Evolutionary conservation across 2,888 invertebrate species (phyloP).

Genomic region (Salpingus planirostris): DNA sequence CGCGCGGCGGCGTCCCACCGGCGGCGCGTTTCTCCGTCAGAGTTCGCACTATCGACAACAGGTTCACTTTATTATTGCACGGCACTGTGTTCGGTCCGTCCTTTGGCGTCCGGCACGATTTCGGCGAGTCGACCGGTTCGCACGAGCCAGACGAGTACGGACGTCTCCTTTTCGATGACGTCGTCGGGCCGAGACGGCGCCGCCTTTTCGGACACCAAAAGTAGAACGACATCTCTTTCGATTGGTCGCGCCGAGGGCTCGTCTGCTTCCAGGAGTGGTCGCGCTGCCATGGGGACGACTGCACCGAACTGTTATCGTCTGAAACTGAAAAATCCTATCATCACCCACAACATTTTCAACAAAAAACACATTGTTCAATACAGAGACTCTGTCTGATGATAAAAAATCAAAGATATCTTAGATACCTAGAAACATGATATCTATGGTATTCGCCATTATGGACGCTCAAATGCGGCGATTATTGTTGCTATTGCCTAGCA

Average conservation of each 20-base stretch:
- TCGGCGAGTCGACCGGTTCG: conserved; percentile 16
- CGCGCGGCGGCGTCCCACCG: conserved; percentile 30
- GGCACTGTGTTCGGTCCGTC: conserved; percentile 28
- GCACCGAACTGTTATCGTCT: conserved; percentile 84
- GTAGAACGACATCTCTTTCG: conserved; percentile 65
- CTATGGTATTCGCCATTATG: too few species aligned
- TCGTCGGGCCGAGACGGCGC: conserved; percentile 36
- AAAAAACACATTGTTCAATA: background rate
- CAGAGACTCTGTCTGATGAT: too few species aligned
- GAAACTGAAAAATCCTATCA: conserved; percentile 50
- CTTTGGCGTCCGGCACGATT: background rate
- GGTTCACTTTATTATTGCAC: conserved; percentile 24
- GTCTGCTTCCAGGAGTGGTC: conserved; percentile 86
- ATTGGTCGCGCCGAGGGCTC: conserved; percentile 62
- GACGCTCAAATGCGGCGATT: too few species aligned
- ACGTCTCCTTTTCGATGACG: conserved; percentile 52
- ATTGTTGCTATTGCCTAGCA: too few species aligned
- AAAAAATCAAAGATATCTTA: too few species aligned
- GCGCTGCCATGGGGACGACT: conserved; percentile 84
- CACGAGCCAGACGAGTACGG: conserved; percentile 43
- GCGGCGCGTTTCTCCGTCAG: conserved; percentile 30
- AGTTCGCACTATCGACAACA: conserved; percentile 32
- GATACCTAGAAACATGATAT: too few species aligned
- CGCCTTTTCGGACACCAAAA: conserved; percentile 51
- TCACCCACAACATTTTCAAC: background rate